Evolutionary conservation across 2,888 invertebrate species (phyloP).

Genomic region (Agrenia bidenticulata): DNA sequence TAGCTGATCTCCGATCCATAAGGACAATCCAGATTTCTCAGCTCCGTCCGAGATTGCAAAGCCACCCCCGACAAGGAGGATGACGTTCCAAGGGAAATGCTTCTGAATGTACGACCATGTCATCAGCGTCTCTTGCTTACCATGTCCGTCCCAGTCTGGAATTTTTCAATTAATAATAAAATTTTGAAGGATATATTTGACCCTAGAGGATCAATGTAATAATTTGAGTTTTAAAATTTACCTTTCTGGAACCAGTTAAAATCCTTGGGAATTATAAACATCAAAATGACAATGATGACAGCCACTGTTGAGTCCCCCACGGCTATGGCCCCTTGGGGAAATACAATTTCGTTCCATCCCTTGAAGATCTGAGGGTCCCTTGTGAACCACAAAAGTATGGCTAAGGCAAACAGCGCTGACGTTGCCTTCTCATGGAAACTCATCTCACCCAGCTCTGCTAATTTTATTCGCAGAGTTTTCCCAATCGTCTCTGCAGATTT

Average conservation of each 20-base stretch:
- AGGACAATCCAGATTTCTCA: constrained; percentile 74
- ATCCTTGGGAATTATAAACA: constrained; percentile 28
- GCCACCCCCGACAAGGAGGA: constrained; percentile 64
- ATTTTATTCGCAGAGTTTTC: constrained; percentile 8
- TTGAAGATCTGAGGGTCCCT: constrained; percentile 18
- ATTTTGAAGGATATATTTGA: not conserved
- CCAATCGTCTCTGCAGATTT: constrained; percentile 9
- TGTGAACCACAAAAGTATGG: constrained; percentile 18
- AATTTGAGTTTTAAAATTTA: not conserved
- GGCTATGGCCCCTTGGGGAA: not conserved
- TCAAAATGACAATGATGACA: constrained; percentile 14
- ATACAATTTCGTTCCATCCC: constrained; percentile 8
- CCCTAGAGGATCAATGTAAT: too few species aligned
- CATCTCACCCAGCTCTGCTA: constrained; percentile 14
- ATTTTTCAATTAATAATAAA: not conserved
- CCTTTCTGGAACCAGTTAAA: constrained; percentile 6
- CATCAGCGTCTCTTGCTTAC: constrained; percentile 16
- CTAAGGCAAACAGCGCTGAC: not conserved
- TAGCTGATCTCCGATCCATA: constrained; percentile 71
- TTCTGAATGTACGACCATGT: constrained; percentile 15
- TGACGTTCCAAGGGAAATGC: constrained; percentile 19
- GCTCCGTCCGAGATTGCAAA: constrained; percentile 87
- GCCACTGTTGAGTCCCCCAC: constrained; percentile 31
- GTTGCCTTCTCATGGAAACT: constrained; percentile 13
- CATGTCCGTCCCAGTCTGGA: constrained; percentile 4